These are phyloP conservation scores for Lottia gigantea DNA, from an alignment of 2,888 invertebrate genomes.

Conservation along the genomic window DNA sequence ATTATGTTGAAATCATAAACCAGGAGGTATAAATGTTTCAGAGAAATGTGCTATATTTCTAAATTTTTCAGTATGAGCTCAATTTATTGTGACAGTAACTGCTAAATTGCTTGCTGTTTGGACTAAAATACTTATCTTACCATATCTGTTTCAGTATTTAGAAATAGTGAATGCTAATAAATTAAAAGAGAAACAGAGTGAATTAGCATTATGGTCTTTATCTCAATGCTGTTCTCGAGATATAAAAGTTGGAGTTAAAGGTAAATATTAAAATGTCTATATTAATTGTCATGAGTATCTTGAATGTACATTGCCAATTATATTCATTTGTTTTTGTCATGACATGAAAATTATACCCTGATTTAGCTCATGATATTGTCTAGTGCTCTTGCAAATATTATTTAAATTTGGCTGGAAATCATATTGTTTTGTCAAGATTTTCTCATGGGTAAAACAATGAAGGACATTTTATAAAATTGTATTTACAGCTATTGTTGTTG, in stretches of 20 bases:
- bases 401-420: neutral
- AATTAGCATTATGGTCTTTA: slow-evolving; percentile 66
- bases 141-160: slow-evolving; percentile 51
- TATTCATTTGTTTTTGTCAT: too few relatives aligned
- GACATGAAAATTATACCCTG: too few relatives aligned
- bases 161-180: slow-evolving; percentile 64
- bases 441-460: neutral
- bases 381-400: too few relatives aligned
- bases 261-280: slow-evolving; percentile 39
- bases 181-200: slow-evolving; percentile 61
- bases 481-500: slow-evolving; percentile 66
- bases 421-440: neutral
- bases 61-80: too few relatives aligned
- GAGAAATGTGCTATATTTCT: too few relatives aligned
- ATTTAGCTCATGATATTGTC: too few relatives aligned
- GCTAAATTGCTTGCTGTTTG: too few relatives aligned
- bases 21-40: too few relatives aligned
- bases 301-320: neutral
- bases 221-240: slow-evolving; percentile 64
- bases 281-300: neutral
- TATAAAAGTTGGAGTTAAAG: slow-evolving; percentile 65
- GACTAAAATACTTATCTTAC: neutral
- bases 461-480: neutral
- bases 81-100: too few relatives aligned
- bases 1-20: too few relatives aligned